Base-by-base conservation (phyloP, 1,140 invertebrate species). In the Meloidogyne floridensis region DNA sequence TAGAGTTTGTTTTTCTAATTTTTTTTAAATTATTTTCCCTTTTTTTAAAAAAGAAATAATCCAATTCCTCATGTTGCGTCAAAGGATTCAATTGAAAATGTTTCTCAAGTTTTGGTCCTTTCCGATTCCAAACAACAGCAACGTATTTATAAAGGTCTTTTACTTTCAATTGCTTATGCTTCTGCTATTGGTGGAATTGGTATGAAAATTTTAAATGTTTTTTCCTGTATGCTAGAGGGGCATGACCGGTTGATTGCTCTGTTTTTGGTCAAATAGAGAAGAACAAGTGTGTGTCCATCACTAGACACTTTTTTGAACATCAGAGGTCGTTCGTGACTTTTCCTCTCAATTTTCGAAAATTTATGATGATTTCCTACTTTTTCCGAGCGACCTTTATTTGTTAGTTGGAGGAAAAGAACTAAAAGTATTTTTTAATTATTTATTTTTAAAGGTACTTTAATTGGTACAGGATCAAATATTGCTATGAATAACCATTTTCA, bases 401-500 rank as follows among this genome's bases (percentile, higher is more conserved):
- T 20, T 20, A 20, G 20, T 20, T 32, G 1, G 32, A 32, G 1
- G 32, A 32, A 32, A 32, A 32, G 32, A 32, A 32, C 32, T 42
- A 11, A 15, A 54, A 54, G 0, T 76, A 32, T 32, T 32, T 32
- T 32, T 59, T 10, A 4, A 76, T 11, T 15, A 53, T 53, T 15
- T 13, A 5, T 4, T 0, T 32, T 54, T 54, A n/a, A 9, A 77
- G 76, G 94, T 0, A 95, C 94, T 0, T 90, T 97, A 2, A 95
- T 95, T 3, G 95, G 95, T 6, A 95, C 95, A 0, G 94, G 93
- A 5, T 95, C 95, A 32, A 97, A 97, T 91, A 92, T 96, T 11
- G 94, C 95, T 0, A 93, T 95, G 82, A 95, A 94, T 89, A 94
- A 93, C 13, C 93, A 80, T 54, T 54, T 80, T 7, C 71, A 73